A percentile compares a stretch with the other conserved stretches of the same genome.
phyloP scores from a whole-genome alignment of 2,888 invertebrate genomes.

The Drosophila neoperkinsi region DNA sequence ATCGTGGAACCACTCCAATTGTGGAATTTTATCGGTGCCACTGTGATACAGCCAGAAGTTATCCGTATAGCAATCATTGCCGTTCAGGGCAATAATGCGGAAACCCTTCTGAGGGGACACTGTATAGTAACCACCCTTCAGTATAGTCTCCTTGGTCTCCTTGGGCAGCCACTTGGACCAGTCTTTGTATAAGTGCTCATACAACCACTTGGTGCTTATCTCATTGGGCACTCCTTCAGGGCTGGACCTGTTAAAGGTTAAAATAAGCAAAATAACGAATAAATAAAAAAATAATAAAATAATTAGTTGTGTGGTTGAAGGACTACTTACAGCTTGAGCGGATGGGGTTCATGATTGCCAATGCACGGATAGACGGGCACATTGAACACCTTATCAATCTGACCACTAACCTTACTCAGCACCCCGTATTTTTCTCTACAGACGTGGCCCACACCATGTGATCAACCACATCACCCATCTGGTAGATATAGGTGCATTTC shows the following conservation, averaged over 20 bases:
- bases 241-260: constrained; percentile 86
- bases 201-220: constrained; percentile 90
- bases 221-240: constrained; percentile 86
- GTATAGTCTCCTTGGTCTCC: constrained; percentile 87
- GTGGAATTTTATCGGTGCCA: constrained; percentile 89
- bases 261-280: neutral
- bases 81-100: constrained; percentile 91
- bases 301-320: neutral
- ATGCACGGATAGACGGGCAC: constrained; percentile 89
- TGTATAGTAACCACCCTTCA: constrained; percentile 92
- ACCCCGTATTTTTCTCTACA: constrained; percentile 87
- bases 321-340: constrained; percentile 91
- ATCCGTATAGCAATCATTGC: constrained; percentile 88
- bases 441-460: constrained; percentile 96
- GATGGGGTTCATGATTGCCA: constrained; percentile 94
- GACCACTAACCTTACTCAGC: constrained; percentile 86
- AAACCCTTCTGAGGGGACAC: constrained; percentile 89
- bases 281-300: no score
- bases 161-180: constrained; percentile 90
- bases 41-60: constrained; percentile 90
- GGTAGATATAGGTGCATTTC: constrained; percentile 90
- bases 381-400: constrained; percentile 87
- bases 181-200: constrained; percentile 88
- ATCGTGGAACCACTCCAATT: constrained; percentile 92
- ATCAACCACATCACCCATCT: constrained; percentile 94